Evolutionary conservation across 2,797 vertebrate species (phyloP).

Genomic region (Bovichtus variegatus): DNA sequence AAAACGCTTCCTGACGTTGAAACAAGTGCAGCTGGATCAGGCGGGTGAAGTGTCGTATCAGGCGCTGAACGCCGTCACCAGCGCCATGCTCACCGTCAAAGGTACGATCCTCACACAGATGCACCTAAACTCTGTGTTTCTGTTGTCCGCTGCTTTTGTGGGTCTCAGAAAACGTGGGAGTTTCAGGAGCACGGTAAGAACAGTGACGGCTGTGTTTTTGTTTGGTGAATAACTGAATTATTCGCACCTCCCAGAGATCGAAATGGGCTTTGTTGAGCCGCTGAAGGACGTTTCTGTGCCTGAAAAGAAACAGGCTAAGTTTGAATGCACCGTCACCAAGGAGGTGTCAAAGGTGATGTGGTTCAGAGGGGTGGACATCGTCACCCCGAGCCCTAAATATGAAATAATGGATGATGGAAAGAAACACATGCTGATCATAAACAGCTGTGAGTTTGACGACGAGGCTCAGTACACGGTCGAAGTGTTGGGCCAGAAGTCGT

Average conservation of each 20-base stretch:
- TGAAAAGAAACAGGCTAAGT: slow-evolving; percentile 96
- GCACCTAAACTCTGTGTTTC: rapidly evolving
- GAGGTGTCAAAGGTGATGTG: slow-evolving; percentile 95
- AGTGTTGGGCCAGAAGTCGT: slow-evolving; percentile 90
- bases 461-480: slow-evolving; percentile 94
- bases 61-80: slow-evolving; percentile 93
- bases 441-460: slow-evolving; percentile 96
- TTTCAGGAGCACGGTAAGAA: slow-evolving; percentile 33
- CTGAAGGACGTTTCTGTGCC: slow-evolving; percentile 96
- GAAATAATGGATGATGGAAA: slow-evolving; percentile 95
- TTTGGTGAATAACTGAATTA: slow-evolving; percentile 56
- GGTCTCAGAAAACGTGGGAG: not conserved
- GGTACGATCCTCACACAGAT: slow-evolving; percentile 74
- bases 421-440: slow-evolving; percentile 98
- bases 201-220: not conserved
- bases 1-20: slow-evolving; percentile 94
- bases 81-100: slow-evolving; percentile 93
- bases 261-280: slow-evolving; percentile 92
- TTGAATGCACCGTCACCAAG: slow-evolving; percentile 94
- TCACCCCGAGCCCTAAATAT: slow-evolving; percentile 94
- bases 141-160: slow-evolving; percentile 15
- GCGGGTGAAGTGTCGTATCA: slow-evolving; percentile 96
- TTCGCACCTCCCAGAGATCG: slow-evolving; percentile 91
- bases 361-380: slow-evolving; percentile 93
- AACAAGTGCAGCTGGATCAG: slow-evolving; percentile 95